phyloP scores from a whole-genome alignment of 2,797 vertebrate genomes.

The Phaenicophaeus curvirostris region DNA sequence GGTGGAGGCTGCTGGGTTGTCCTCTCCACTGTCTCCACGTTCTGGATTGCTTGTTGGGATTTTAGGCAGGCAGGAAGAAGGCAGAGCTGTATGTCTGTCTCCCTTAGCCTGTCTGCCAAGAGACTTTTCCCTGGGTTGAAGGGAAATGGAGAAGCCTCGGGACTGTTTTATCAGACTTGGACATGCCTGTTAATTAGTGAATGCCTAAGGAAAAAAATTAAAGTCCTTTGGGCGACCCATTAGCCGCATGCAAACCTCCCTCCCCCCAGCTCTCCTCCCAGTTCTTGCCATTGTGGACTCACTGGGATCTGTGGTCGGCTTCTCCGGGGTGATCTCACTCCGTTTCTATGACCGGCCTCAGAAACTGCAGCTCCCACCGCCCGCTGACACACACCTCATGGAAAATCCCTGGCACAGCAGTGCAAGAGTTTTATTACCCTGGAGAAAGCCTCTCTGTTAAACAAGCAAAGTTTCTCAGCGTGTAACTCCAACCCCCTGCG shows the following conservation, averaged over 20 bases:
- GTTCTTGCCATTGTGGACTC: background rate
- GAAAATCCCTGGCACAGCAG: conserved; percentile 37
- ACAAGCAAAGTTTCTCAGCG: background rate
- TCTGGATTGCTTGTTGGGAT: background rate
- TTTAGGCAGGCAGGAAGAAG: background rate
- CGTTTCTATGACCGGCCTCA: background rate
- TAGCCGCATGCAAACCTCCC: background rate
- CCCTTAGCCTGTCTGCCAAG: background rate
- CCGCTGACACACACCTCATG: background rate
- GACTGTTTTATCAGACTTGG: background rate
- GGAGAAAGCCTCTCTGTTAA: background rate
- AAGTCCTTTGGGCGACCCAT: background rate
- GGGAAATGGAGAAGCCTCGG: background rate
- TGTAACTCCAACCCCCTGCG: background rate
- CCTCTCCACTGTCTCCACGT: background rate
- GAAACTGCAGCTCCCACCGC: background rate
- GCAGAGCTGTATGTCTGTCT: background rate
- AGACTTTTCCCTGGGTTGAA: background rate
- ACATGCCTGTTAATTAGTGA: background rate
- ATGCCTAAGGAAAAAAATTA: background rate
- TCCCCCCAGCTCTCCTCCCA: background rate
- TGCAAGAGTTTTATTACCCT: background rate
- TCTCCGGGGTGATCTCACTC: background rate
- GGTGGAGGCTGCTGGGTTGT: background rate
- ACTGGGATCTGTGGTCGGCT: background rate